phyloP scores from a whole-genome alignment of 2,113 vertebrate genomes.

The Chionodraco myersi region DNA sequence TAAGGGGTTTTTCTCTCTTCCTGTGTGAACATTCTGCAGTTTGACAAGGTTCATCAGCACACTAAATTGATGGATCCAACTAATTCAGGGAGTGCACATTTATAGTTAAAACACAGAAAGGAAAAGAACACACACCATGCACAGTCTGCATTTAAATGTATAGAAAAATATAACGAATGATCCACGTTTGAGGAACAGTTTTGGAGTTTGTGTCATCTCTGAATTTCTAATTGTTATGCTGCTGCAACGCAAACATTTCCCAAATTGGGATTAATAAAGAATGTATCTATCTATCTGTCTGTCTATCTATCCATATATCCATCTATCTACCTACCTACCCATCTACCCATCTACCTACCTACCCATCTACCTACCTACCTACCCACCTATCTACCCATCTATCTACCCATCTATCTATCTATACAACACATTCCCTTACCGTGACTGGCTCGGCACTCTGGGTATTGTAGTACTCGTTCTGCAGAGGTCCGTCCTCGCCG shows the following conservation, averaged over 20 bases:
- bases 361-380: rapidly evolving
- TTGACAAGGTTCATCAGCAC: background rate
- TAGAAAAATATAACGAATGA: background rate
- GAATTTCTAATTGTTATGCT: background rate
- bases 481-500: slow-evolving; percentile 25
- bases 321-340: too few relatives aligned
- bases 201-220: background rate
- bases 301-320: too few relatives aligned
- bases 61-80: background rate
- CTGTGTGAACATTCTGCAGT: background rate
- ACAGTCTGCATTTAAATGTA: background rate
- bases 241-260: too few relatives aligned
- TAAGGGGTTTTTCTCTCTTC: background rate
- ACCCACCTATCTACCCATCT: rapidly evolving
- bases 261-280: too few relatives aligned
- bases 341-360: too few relatives aligned
- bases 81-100: background rate
- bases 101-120: background rate
- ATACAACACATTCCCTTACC: slow-evolving; percentile 53
- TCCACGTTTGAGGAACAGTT: background rate
- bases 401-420: rapidly evolving
- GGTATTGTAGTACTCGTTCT: slow-evolving; percentile 35
- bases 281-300: too few relatives aligned
- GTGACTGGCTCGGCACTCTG: slow-evolving; percentile 77
- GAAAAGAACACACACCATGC: background rate